phyloP scores from a whole-genome alignment of 2,797 vertebrate genomes.

The Hydrophis major region DNA sequence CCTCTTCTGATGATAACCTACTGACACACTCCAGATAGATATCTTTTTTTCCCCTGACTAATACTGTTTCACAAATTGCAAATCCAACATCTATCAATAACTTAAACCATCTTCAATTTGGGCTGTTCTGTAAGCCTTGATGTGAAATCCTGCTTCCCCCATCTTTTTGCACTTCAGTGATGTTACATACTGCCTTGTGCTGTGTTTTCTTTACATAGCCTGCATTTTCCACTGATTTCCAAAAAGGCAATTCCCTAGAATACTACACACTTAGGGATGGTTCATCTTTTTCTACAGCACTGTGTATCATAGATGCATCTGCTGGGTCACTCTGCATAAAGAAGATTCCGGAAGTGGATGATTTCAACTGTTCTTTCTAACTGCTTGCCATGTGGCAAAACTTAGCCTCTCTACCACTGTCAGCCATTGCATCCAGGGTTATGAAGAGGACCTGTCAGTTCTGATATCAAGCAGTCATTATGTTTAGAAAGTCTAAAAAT shows the following conservation, averaged over 20 bases:
- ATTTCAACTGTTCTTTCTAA: not conserved
- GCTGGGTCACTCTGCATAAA: not conserved
- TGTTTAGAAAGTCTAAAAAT: constrained; percentile 43
- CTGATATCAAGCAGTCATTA: constrained; percentile 19
- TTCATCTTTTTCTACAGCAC: not conserved
- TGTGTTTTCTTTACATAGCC: not conserved
- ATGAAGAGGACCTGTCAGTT: not conserved
- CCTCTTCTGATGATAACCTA: not conserved
- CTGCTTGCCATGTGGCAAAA: not conserved
- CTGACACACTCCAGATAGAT: not conserved
- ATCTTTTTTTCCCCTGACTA: not conserved
- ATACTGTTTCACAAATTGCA: not conserved
- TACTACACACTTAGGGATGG: not conserved
- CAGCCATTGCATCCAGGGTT: not conserved
- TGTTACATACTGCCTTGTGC: not conserved
- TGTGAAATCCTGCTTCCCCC: not conserved
- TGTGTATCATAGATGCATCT: not conserved
- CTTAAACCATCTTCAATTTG: not conserved
- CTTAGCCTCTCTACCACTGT: not conserved
- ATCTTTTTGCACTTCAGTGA: not conserved
- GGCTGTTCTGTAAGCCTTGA: not conserved
- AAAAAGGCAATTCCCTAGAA: not conserved
- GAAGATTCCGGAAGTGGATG: not conserved
- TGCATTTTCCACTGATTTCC: not conserved
- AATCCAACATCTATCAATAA: not conserved